A percentile compares a stretch with the other conserved stretches of the same genome.
Conservation (phyloP, 2,888 invertebrate genomes). For the Conchocele bisecta region DNA sequence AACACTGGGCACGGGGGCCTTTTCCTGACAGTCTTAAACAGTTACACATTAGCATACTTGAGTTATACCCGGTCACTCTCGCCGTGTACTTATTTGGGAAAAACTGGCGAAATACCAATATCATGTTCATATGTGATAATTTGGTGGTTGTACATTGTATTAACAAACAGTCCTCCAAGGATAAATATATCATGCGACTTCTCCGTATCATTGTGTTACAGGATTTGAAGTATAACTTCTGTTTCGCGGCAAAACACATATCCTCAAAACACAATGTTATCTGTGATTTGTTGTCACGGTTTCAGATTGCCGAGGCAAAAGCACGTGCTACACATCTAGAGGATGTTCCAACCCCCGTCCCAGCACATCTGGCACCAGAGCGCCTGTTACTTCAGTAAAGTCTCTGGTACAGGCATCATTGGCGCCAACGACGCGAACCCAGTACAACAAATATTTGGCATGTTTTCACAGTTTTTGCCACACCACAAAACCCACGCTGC, state of each 20-base stretch:
- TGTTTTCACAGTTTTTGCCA: background rate
- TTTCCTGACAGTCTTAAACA: slow-evolving; percentile 2
- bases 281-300: slow-evolving; percentile 28
- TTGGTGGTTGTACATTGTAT: slow-evolving; percentile 22
- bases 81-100: slow-evolving; percentile 23
- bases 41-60: slow-evolving; percentile 26
- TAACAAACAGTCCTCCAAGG: slow-evolving; percentile 34
- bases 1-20: slow-evolving; percentile 14
- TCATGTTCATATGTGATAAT: slow-evolving; percentile 30
- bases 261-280: slow-evolving; percentile 10
- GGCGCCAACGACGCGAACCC: background rate
- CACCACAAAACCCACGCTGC: no score
- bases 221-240: slow-evolving; percentile 18
- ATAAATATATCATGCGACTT: slow-evolving; percentile 11
- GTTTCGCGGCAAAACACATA: slow-evolving; percentile 17
- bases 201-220: slow-evolving; percentile 20
- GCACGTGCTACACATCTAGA: slow-evolving; percentile 17
- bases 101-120: slow-evolving; percentile 22
- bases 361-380: background rate
- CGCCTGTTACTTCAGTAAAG: background rate
- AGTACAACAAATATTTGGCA: background rate
- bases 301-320: slow-evolving; percentile 22
- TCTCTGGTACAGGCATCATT: background rate
- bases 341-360: slow-evolving; percentile 6
- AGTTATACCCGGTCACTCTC: slow-evolving; percentile 27